phyloP scores from a whole-genome alignment of 2,113 vertebrate species.

The Albula glossodonta region DNA sequence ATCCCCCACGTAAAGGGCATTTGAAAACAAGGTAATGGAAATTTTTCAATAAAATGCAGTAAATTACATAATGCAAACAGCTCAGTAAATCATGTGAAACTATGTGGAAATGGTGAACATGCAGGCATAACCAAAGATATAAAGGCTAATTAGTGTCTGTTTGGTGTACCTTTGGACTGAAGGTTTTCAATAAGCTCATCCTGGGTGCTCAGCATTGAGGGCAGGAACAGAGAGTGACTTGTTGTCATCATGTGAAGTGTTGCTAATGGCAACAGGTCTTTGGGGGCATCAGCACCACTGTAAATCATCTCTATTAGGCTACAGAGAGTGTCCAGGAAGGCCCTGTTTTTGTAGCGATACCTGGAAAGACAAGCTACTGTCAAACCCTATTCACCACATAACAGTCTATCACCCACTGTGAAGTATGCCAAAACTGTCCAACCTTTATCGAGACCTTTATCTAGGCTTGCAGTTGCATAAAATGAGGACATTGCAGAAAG shows the following conservation, averaged over 20 bases:
- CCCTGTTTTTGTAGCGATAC: conserved; percentile 77
- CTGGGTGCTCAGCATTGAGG: conserved; percentile 71
- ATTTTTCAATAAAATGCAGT: too few relatives aligned
- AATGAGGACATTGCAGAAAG: neutral
- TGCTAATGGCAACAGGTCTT: conserved; percentile 68
- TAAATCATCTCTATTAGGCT: conserved; percentile 71
- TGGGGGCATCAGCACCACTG: conserved; percentile 30
- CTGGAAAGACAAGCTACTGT: conserved; percentile 55
- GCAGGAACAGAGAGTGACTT: conserved; percentile 90
- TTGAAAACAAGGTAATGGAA: too few relatives aligned
- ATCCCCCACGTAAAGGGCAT: too few relatives aligned
- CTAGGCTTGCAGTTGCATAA: too few relatives aligned
- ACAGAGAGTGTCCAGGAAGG: conserved; percentile 73
- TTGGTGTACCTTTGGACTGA: conserved; percentile 73
- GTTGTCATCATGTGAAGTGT: conserved; percentile 85
- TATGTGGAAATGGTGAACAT: too few relatives aligned
- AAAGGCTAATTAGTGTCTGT: neutral
- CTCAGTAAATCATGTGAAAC: too few relatives aligned
- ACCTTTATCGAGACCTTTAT: too few relatives aligned
- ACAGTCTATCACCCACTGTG: neutral
- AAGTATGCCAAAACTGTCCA: neutral
- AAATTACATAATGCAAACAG: too few relatives aligned
- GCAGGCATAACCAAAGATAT: neutral
- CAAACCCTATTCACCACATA: neutral
- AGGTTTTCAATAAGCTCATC: conserved; percentile 48